These are phyloP conservation scores for Drosophila elegans DNA, from an alignment of 1,140 invertebrate species.

Conservation along the genomic window DNA sequence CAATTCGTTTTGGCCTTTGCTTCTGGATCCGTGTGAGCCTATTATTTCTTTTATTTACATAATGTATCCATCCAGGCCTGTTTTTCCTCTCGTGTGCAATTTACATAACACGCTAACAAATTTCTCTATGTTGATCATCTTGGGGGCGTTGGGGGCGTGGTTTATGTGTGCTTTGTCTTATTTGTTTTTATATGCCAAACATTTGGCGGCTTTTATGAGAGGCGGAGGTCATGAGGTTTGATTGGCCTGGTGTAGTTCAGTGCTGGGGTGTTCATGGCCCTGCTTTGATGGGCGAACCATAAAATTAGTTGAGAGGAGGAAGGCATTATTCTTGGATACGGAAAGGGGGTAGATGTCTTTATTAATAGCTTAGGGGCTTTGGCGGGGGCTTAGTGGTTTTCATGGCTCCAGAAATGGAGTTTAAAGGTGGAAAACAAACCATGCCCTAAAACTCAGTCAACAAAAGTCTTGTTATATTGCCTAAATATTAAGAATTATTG, in stretches of 20 bases:
- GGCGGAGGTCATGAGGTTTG: slow-evolving; percentile 61
- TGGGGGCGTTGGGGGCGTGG: slow-evolving; percentile 46
- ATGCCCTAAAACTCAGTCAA: no score
- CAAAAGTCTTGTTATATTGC: no score
- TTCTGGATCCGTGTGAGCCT: slow-evolving; percentile 45
- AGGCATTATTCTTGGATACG: slow-evolving; percentile 4
- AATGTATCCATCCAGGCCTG: slow-evolving; percentile 61
- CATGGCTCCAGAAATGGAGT: slow-evolving; percentile 10
- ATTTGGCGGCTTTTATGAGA: slow-evolving; percentile 46
- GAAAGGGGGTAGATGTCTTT: slow-evolving; percentile 40
- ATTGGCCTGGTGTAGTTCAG: slow-evolving; percentile 74
- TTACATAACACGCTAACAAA: slow-evolving; percentile 82
- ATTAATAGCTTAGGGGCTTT: slow-evolving; percentile 68
- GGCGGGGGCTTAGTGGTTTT: slow-evolving; percentile 21
- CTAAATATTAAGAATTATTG: no score
- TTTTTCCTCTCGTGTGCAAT: slow-evolving; percentile 72
- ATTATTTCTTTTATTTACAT: slow-evolving; percentile 83
- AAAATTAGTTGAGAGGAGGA: slow-evolving; percentile 61
- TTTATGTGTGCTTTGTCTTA: slow-evolving; percentile 79
- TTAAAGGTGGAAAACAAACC: background rate
- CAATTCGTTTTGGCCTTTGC: slow-evolving; percentile 26
- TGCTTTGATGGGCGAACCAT: slow-evolving; percentile 66
- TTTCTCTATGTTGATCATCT: slow-evolving; percentile 58
- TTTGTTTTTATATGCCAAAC: slow-evolving; percentile 70
- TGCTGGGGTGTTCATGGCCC: slow-evolving; percentile 26